Conservation (phyloP, 2,797 vertebrate species). For the Sebastes taczanowskii region DNA sequence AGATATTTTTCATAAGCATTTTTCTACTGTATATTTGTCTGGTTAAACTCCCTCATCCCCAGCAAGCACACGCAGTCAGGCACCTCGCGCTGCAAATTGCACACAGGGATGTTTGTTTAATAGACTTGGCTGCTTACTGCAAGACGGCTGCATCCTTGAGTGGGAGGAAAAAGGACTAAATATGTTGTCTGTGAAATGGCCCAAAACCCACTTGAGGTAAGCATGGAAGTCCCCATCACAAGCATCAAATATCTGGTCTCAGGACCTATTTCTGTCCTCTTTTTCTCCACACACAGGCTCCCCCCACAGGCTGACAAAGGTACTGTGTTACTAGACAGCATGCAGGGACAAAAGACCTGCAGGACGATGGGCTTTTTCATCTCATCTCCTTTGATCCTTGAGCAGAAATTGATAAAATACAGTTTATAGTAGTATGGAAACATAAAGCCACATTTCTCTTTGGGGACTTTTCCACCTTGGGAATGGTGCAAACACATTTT, state of each 20-base stretch:
- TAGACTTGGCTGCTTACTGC: slow-evolving; percentile 72
- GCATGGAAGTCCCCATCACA: slow-evolving; percentile 79
- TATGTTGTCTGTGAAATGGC: slow-evolving; percentile 78
- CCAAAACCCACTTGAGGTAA: slow-evolving; percentile 79
- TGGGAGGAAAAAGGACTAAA: slow-evolving; percentile 75
- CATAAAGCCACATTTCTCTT: neutral
- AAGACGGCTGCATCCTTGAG: slow-evolving; percentile 70
- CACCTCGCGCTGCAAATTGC: slow-evolving; percentile 72
- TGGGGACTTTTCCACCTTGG: neutral
- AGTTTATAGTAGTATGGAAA: neutral
- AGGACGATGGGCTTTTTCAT: neutral
- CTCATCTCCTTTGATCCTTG: neutral
- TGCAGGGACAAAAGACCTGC: slow-evolving; percentile 46
- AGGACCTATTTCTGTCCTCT: slow-evolving; percentile 52
- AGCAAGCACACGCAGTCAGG: slow-evolving; percentile 64
- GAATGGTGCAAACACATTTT: slow-evolving; percentile 2
- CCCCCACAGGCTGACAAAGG: slow-evolving; percentile 75
- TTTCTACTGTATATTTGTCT: slow-evolving; percentile 73
- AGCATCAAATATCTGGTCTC: slow-evolving; percentile 59
- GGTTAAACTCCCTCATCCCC: slow-evolving; percentile 76
- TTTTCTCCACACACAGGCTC: slow-evolving; percentile 73
- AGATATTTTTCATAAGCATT: slow-evolving; percentile 68
- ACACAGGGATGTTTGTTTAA: slow-evolving; percentile 78
- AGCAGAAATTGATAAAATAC: neutral
- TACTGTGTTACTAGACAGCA: slow-evolving; percentile 56